A percentile compares a stretch with the other conserved stretches of the same genome.
phyloP scores from a whole-genome alignment of 2,113 vertebrate species.

The Carettochelys insculpta region DNA sequence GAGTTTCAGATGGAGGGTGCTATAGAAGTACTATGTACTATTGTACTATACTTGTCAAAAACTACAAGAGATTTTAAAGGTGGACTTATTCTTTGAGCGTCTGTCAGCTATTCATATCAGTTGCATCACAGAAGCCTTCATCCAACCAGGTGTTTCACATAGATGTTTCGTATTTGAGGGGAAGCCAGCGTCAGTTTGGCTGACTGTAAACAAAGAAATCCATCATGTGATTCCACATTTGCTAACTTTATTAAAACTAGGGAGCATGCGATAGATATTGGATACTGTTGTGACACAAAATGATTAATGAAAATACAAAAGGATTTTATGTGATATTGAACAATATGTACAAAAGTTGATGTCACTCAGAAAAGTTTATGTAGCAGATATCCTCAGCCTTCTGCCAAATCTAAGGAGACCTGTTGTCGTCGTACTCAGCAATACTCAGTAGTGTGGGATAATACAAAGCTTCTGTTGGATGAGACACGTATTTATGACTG shows the following conservation, averaged over 20 bases:
- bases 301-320: too few relatives aligned
- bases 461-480: neutral
- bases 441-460: neutral
- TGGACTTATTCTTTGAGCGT: neutral
- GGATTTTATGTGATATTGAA: neutral
- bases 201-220: neutral
- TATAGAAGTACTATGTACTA: neutral
- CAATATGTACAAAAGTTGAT: neutral
- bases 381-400: neutral
- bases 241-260: neutral
- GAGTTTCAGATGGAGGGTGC: neutral
- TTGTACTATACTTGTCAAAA: neutral
- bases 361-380: neutral
- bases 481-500: neutral
- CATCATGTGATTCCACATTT: neutral
- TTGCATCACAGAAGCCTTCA: conserved; percentile 38
- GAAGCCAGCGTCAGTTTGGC: neutral
- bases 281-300: neutral
- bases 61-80: neutral
- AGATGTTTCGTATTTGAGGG: neutral
- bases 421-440: neutral
- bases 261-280: neutral
- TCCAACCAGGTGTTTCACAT: neutral
- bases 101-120: conserved; percentile 25
- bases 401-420: neutral